Conservation (phyloP, 2,888 invertebrate genomes). For the Macropis europaea region DNA sequence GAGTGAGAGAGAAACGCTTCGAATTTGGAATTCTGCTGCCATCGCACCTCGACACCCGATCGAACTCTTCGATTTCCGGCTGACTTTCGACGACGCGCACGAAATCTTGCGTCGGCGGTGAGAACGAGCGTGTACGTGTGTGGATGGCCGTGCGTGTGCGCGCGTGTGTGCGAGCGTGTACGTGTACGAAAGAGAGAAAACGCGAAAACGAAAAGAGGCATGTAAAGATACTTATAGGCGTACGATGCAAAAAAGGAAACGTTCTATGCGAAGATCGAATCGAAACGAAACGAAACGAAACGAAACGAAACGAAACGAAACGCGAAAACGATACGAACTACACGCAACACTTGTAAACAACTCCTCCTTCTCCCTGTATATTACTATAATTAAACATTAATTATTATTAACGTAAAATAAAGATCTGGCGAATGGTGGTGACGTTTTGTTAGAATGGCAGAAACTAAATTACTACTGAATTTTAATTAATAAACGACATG, state of each 20-base stretch:
- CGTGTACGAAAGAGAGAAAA: background rate
- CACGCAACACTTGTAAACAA: slow-evolving; percentile 36
- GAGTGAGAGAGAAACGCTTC: background rate
- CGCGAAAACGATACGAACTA: slow-evolving; percentile 9
- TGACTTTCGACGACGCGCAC: slow-evolving; percentile 6
- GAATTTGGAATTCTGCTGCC: background rate
- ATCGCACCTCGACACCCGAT: background rate
- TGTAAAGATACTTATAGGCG: slow-evolving; percentile 42
- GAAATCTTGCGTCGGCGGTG: slow-evolving; percentile 11
- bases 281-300: slow-evolving; percentile 1
- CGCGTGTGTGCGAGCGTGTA: background rate
- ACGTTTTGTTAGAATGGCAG: slow-evolving; percentile 79
- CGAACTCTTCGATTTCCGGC: slow-evolving; percentile 22
- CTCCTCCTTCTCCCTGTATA: slow-evolving; percentile 71
- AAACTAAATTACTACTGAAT: slow-evolving; percentile 80
- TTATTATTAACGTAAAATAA: slow-evolving; percentile 77
- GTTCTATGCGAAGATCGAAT: slow-evolving; percentile 11
- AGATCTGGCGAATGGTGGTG: slow-evolving; percentile 75
- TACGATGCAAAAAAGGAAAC: slow-evolving; percentile 4
- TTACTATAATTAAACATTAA: slow-evolving; percentile 77
- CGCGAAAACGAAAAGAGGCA: slow-evolving; percentile 16
- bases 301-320: slow-evolving; percentile 3
- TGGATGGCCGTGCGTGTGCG: background rate
- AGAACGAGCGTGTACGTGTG: slow-evolving; percentile 6
- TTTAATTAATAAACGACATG: slow-evolving; percentile 80